Conservation (phyloP, 2,113 vertebrate species). For the Notiomystis cincta region DNA sequence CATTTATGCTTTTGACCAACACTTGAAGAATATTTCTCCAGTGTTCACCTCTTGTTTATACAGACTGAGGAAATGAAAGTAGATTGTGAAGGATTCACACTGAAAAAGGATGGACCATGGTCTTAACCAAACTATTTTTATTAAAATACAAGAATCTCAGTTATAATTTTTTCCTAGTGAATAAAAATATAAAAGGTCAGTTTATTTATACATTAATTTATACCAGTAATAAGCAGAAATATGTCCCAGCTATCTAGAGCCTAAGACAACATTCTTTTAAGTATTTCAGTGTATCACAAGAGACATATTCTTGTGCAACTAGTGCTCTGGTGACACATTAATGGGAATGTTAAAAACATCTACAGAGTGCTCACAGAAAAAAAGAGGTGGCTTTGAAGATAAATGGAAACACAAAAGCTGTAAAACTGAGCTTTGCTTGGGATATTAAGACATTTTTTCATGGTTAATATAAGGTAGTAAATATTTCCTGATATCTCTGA, state of each 20-base stretch:
- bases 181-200: background rate
- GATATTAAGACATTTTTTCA: slow-evolving; percentile 57
- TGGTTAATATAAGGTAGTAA: slow-evolving; percentile 22
- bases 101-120: background rate
- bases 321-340: background rate
- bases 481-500: slow-evolving; percentile 16
- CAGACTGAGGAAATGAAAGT: background rate
- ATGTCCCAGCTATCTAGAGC: background rate
- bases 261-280: background rate
- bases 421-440: background rate
- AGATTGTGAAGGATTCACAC: background rate
- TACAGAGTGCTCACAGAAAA: background rate
- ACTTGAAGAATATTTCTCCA: background rate
- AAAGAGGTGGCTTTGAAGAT: background rate
- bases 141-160: background rate
- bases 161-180: background rate
- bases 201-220: background rate
- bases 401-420: background rate
- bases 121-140: background rate
- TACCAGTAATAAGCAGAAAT: background rate
- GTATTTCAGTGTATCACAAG: background rate
- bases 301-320: background rate
- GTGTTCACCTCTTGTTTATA: background rate
- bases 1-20: background rate
- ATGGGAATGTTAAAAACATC: background rate